phyloP scores from a whole-genome alignment of 2,113 vertebrate species.

The Callipepla californica region DNA sequence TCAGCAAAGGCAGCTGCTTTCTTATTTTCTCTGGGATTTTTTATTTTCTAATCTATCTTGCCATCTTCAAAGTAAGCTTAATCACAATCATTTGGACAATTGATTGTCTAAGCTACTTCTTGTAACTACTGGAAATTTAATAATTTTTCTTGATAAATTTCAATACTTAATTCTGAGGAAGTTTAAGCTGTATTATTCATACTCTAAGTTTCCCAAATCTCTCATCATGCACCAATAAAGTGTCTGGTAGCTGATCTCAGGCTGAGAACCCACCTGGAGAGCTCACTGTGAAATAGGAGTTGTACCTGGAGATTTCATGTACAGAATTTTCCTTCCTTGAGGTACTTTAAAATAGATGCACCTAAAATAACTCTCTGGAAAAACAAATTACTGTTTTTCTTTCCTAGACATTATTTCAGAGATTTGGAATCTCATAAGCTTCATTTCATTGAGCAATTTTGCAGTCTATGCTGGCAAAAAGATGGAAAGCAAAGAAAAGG shows the following conservation, averaged over 20 bases:
- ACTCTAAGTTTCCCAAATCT: neutral
- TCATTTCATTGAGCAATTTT: neutral
- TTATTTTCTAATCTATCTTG: neutral
- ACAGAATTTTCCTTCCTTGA: neutral
- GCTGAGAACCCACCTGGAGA: neutral
- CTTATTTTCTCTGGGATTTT: neutral
- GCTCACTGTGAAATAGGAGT: neutral
- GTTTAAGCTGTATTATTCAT: neutral
- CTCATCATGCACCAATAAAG: neutral
- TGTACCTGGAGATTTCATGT: neutral
- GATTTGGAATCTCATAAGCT: neutral
- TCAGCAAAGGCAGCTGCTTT: neutral
- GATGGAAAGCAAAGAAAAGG: neutral
- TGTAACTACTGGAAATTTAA: neutral
- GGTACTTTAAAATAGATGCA: neutral
- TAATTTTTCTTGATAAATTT: neutral
- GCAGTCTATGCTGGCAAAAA: neutral
- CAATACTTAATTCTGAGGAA: neutral
- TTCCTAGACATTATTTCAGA: neutral
- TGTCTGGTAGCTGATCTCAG: neutral
- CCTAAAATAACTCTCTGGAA: neutral
- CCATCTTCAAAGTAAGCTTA: neutral
- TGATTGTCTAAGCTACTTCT: neutral
- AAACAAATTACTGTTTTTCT: neutral
- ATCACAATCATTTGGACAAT: neutral